Percentiles rank a stretch among this genome's conserved stretches.
phyloP scores from a whole-genome alignment of 2,797 vertebrate genomes.

The Neosalanx taihuensis region DNA sequence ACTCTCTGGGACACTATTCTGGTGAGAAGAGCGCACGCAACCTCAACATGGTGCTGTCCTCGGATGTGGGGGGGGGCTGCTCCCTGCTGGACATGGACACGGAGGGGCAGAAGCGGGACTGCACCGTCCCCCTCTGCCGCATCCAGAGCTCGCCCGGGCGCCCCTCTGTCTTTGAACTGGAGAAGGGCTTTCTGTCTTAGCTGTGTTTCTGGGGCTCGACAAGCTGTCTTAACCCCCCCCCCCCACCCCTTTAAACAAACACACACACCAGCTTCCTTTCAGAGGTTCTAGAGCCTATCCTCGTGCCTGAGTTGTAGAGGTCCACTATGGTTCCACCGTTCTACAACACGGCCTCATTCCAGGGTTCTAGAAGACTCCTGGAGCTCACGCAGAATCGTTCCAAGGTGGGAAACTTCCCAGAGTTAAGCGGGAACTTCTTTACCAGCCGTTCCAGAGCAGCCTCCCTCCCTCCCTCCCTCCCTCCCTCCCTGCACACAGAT shows the following conservation, averaged over 20 bases:
- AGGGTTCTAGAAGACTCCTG: conserved; percentile 23
- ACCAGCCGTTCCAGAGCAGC: not conserved
- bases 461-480: conserved; percentile 15
- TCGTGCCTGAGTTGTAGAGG: conserved; percentile 16
- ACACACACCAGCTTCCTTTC: conserved; percentile 16
- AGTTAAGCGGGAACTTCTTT: not conserved
- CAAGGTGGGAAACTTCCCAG: not conserved
- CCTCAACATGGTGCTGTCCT: conserved; percentile 62
- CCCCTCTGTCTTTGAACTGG: conserved; percentile 81
- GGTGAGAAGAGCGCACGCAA: conserved; percentile 62
- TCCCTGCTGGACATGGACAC: conserved; percentile 84
- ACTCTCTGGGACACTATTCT: conserved; percentile 70
- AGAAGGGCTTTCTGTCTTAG: conserved; percentile 86
- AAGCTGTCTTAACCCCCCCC: conserved; percentile 34
- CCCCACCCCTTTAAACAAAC: conserved; percentile 22
- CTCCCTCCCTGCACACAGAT: too few species aligned
- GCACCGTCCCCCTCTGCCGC: conserved; percentile 85
- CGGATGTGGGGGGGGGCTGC: conserved; percentile 72
- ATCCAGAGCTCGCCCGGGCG: conserved; percentile 77
- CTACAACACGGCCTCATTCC: conserved; percentile 12
- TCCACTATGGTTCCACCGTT: conserved; percentile 8
- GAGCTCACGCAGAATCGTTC: not conserved
- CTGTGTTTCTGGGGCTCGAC: conserved; percentile 5
- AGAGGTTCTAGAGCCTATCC: conserved; percentile 17
- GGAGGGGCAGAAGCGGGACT: conserved; percentile 87